Evolutionary conservation across 37 sponge, comb jelly and placozoan species (phyloP).

Genomic region (Axinella damicornis): DNA sequence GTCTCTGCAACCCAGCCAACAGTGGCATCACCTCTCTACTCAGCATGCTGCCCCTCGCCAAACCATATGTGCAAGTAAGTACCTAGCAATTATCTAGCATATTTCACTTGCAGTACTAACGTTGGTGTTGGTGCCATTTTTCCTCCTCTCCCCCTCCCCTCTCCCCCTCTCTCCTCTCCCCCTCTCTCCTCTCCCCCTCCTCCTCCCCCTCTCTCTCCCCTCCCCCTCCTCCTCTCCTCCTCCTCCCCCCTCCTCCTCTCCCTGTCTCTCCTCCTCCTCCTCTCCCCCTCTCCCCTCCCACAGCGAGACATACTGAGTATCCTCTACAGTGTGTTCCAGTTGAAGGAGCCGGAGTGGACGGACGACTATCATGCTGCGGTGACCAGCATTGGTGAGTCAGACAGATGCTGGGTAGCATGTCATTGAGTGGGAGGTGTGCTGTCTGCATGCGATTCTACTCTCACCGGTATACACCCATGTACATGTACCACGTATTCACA

Average conservation of each 20-base stretch:
- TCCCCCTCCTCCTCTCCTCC: no score
- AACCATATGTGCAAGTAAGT: conserved; percentile 42
- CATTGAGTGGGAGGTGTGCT: no score
- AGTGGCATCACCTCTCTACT: conserved; percentile 50
- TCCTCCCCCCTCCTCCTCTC: neutral
- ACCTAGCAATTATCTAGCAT: neutral
- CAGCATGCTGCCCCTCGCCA: conserved; percentile 48
- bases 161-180: neutral
- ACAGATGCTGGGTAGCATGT: neutral
- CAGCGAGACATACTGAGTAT: conserved; percentile 81
- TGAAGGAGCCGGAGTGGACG: conserved; percentile 89
- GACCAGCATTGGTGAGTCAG: conserved; percentile 74
- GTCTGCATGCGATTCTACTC: no score
- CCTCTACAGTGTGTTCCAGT: conserved; percentile 74
- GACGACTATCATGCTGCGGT: conserved; percentile 57
- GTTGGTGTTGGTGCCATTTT: neutral
- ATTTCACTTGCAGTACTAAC: neutral
- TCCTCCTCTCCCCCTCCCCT: neutral
- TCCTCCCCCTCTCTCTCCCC: neutral
- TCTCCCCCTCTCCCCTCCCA: neutral
- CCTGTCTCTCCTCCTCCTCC: no score
- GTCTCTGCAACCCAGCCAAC: conserved; percentile 22
- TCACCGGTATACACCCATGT: no score
- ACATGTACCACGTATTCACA: neutral
- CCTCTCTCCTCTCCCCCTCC: neutral